These are phyloP conservation scores for Scyliorhinus canicula DNA, from an alignment of 2,797 vertebrate species.

Conservation along the genomic window DNA sequence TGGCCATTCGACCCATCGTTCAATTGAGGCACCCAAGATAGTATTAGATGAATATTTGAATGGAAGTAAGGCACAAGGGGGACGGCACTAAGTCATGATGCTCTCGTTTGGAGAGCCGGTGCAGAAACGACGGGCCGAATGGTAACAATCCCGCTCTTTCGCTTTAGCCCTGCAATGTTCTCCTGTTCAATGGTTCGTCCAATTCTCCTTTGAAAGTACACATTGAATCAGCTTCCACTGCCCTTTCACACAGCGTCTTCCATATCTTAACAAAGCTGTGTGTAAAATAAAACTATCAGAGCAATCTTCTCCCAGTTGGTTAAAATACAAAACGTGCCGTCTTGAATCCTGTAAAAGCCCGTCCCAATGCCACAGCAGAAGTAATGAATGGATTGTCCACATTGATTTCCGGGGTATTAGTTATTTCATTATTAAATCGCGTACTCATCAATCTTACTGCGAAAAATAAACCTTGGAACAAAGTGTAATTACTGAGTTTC, in stretches of 20 bases:
- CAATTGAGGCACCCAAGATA: no score
- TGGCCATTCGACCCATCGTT: neutral
- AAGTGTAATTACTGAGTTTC: neutral
- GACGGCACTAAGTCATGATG: no score
- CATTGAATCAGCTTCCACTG: neutral
- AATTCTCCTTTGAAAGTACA: neutral
- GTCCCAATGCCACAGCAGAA: neutral
- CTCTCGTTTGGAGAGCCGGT: no score
- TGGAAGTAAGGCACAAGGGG: no score
- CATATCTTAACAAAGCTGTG: neutral
- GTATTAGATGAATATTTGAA: no score
- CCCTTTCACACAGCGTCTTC: neutral
- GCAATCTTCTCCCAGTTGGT: neutral
- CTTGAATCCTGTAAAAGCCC: neutral
- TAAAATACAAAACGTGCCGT: neutral
- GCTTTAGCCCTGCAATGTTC: no score
- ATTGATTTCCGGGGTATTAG: neutral
- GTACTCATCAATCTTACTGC: neutral
- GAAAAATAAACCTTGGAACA: neutral
- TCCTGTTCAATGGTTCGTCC: neutral
- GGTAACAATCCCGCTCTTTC: no score
- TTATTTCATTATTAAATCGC: neutral
- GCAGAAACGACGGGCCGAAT: no score
- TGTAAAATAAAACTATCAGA: neutral
- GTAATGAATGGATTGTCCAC: neutral